Percentiles rank a stretch among this genome's conserved stretches.
Evolutionary conservation across 53 echinoderm and acorn worm genomes (phyloP).

Genomic region (Stichopus horrens): DNA sequence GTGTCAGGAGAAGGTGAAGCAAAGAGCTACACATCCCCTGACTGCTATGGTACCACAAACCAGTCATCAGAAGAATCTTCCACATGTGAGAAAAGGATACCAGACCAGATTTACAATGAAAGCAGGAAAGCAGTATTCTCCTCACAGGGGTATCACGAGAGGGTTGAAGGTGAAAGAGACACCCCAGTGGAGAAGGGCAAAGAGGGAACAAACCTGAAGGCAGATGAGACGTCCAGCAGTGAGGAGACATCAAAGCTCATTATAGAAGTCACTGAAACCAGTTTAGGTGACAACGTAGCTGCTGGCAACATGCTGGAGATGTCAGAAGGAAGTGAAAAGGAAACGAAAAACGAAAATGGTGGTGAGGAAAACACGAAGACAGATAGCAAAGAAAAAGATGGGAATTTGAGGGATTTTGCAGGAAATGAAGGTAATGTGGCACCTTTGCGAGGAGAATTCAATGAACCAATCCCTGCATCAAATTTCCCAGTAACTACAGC

Average conservation of each 20-base stretch:
- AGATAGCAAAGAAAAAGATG: neutral
- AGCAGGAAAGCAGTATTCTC: neutral
- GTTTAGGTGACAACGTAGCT: neutral
- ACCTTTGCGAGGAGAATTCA: neutral
- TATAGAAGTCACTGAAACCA: neutral
- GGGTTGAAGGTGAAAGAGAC: neutral
- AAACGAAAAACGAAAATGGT: neutral
- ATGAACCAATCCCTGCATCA: neutral
- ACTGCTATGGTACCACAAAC: neutral
- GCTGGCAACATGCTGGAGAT: neutral
- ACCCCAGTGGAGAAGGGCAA: neutral
- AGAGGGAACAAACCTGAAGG: neutral
- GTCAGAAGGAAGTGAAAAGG: neutral
- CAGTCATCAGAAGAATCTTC: neutral
- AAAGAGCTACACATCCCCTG: neutral
- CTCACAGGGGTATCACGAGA: neutral
- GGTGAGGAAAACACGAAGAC: neutral
- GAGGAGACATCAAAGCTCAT: neutral
- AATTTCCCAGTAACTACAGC: neutral
- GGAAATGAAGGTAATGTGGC: neutral
- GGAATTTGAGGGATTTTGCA: neutral
- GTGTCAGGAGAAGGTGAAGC: neutral
- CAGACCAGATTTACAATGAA: neutral
- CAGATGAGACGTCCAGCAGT: neutral
- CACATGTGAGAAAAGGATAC: neutral